These are phyloP conservation scores for Drosophila dives DNA, from an alignment of 2,888 invertebrate genomes.

Conservation along the genomic window DNA sequence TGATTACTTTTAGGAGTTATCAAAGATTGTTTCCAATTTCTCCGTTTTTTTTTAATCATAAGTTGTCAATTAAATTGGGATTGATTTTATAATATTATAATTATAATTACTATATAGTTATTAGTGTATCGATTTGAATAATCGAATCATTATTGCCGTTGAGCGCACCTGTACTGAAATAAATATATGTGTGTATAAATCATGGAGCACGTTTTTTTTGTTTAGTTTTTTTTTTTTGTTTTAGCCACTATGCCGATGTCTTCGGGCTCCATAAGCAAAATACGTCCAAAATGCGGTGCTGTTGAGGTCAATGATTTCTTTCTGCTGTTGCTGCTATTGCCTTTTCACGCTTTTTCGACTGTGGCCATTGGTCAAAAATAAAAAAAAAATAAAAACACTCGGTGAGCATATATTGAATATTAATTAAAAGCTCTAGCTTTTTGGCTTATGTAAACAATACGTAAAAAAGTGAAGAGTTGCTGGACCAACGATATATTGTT, in stretches of 20 bases:
- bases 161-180: conserved; percentile 31
- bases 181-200: conserved; percentile 7
- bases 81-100: not conserved
- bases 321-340: conserved; percentile 38
- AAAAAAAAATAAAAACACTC: conserved; percentile 24
- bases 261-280: conserved; percentile 66
- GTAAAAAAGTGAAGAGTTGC: conserved; percentile 28
- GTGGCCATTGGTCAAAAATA: conserved; percentile 27
- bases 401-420: conserved; percentile 68
- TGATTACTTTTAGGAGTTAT: not conserved
- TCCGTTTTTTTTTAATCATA: not conserved
- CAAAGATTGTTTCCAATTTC: not conserved
- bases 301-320: conserved; percentile 77
- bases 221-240: conserved; percentile 17
- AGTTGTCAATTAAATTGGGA: not conserved
- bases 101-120: not conserved
- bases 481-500: conserved; percentile 32
- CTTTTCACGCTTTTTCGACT: conserved; percentile 62
- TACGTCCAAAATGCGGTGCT: conserved; percentile 67
- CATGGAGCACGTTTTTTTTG: conserved; percentile 29
- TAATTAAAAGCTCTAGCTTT: conserved; percentile 53
- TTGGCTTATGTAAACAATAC: conserved; percentile 65
- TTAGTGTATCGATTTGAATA: conserved; percentile 4
- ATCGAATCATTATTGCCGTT: conserved; percentile 15
- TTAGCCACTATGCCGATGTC: conserved; percentile 40